A percentile compares a stretch with the other conserved stretches of the same genome.
Conservation (phyloP, 2,888 invertebrate species). For the Silvanus unidentatus region DNA sequence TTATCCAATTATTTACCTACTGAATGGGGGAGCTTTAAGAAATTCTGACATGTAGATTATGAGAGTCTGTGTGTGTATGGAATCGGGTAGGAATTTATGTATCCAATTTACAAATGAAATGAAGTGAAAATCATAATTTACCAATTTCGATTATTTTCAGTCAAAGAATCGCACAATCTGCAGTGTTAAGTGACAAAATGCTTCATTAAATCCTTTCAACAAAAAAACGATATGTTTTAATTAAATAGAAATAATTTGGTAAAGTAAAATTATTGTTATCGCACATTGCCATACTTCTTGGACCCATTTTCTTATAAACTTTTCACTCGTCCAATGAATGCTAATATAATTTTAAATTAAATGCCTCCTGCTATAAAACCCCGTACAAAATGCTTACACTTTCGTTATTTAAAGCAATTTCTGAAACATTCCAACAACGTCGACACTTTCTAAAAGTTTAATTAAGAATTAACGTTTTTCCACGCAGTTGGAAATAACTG, state of each 20-base stretch:
- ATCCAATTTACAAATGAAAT: no score
- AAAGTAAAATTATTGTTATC: constrained; percentile 18
- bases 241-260: constrained; percentile 11
- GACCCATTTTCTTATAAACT: not conserved
- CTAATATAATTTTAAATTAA: constrained; percentile 28
- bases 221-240: constrained; percentile 11
- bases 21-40: no score
- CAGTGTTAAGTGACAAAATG: no score
- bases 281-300: constrained; percentile 14
- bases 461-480: constrained; percentile 29
- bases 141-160: no score
- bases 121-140: no score
- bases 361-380: constrained; percentile 21
- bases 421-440: constrained; percentile 23
- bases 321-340: constrained; percentile 19
- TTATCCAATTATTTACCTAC: no score
- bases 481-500: not conserved
- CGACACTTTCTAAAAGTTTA: constrained; percentile 28
- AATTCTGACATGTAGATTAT: no score
- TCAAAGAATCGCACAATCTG: no score
- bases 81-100: no score
- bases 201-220: no score
- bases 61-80: no score
- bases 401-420: constrained; percentile 25
- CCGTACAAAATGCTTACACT: constrained; percentile 27